Evolutionary conservation across 2,888 invertebrate genomes (phyloP), one percentile per base, ranked within the genome.

Genomic region (Blera fallax): DNA sequence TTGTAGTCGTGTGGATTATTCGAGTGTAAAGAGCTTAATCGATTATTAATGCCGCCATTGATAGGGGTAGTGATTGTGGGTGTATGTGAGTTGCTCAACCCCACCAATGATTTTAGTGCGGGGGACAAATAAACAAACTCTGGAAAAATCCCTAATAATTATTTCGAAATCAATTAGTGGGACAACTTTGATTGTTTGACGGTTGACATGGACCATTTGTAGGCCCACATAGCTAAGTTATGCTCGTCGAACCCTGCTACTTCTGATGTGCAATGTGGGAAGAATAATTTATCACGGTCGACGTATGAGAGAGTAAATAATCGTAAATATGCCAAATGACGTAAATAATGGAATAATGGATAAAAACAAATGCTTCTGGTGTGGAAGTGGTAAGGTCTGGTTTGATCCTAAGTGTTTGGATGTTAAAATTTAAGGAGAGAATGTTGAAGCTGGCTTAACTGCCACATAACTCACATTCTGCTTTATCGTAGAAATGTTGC

Each of bases 1-100:
- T 48, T 54, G 24, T 64, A 48, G 67, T 84, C 76, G 60, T 81
- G 80, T 85, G 72, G 76, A 72, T 85, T 85, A 85, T 81, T 85
- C 81, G 52, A 85, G 85, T 81, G 85, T 85, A 81, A 85, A 76
- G 76, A 85, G 81, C 85, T 85, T 85, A 85, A 85, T 85, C 85
- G 85, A 85, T 85, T 85, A 85, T 85, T 85, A 85, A 85, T 81
- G 65, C 81, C 80, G 50, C 81, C 54, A 77, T 60, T 81, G 85
- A 81, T 85, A 76, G 60, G 70, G 72, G 85, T 77, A 69, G 48
- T 64, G 48, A 18, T 45, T 48, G 37, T 58, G 52, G 43, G 56
- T 34, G 32, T 10, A 3, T 32, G 18, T 60, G 54, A 24, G 16
- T 2, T 27, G 58, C 48, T 73, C 72, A 65, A 81, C 50, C 64